Percentiles rank a stretch among this genome's conserved stretches.
Evolutionary conservation across 2,797 vertebrate species (phyloP).

Genomic region (Notamacropus eugenii): DNA sequence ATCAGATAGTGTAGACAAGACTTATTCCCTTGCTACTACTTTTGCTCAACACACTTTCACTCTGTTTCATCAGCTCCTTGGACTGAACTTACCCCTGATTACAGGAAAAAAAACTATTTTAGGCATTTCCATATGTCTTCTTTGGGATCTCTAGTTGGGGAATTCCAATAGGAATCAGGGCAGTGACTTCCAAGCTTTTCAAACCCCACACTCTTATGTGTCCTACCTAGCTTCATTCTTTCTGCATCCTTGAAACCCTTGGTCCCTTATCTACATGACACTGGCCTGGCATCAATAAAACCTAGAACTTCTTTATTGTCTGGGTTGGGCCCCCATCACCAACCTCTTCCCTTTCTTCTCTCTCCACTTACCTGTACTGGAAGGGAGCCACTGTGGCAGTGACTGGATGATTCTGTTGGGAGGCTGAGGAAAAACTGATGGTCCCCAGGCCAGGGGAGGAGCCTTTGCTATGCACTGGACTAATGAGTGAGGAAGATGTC

Average conservation of each 20-base stretch:
- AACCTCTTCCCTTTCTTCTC: too few species aligned
- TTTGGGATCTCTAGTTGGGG: neutral
- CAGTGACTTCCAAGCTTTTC: neutral
- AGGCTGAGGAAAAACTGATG: constrained; percentile 79
- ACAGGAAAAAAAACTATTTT: neutral
- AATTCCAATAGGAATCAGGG: neutral
- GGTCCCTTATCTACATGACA: neutral
- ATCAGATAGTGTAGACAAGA: neutral
- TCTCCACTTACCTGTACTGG: constrained; percentile 89
- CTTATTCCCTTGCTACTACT: neutral
- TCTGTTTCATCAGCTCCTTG: neutral
- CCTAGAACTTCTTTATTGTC: neutral
- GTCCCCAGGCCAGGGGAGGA: constrained; percentile 25
- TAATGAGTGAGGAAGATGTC: constrained; percentile 42
- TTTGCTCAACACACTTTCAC: neutral
- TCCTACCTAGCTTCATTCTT: neutral
- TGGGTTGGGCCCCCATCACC: neutral
- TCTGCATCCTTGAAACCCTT: neutral
- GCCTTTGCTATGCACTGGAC: constrained; percentile 47
- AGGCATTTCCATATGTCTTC: neutral
- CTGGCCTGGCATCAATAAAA: neutral
- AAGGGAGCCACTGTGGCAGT: constrained; percentile 94
- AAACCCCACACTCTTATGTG: neutral
- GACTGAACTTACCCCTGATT: neutral
- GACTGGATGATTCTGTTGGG: constrained; percentile 85